A percentile compares a stretch with the other conserved stretches of the same genome.
Conservation (phyloP, 2,797 vertebrate genomes). For the Okamejei kenojei region DNA sequence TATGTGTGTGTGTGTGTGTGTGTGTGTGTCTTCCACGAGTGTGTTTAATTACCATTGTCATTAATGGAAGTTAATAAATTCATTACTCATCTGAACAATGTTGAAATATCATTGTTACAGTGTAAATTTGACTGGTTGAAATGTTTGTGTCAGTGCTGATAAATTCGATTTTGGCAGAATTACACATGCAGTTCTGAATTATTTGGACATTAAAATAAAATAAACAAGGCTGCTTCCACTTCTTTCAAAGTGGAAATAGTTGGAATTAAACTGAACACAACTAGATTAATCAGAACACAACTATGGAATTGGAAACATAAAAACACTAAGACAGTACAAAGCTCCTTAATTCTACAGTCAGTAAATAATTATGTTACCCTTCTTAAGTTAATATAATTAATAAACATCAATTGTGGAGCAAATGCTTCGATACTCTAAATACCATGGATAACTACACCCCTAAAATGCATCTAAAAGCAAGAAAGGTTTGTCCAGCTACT, state of each 20-base stretch:
- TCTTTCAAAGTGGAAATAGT: background rate
- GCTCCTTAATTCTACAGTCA: background rate
- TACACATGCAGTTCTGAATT: background rate
- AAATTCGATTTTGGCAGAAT: background rate
- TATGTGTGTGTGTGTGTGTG: no score
- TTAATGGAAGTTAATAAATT: background rate
- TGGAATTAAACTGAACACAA: background rate
- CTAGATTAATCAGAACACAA: background rate
- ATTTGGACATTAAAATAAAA: background rate
- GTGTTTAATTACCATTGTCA: background rate
- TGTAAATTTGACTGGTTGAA: background rate
- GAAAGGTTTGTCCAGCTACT: background rate
- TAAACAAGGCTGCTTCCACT: background rate
- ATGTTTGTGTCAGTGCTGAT: background rate
- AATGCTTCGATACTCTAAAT: background rate
- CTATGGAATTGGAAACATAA: background rate
- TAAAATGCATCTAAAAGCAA: background rate
- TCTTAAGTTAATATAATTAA: background rate
- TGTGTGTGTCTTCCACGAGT: background rate
- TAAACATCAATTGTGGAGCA: background rate
- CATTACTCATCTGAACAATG: background rate
- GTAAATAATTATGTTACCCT: background rate
- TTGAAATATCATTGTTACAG: background rate
- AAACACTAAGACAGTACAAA: background rate
- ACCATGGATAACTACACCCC: background rate